These are phyloP conservation scores for Apis mellifera DNA, from an alignment of 1,140 invertebrate species.

Conservation along the genomic window Amel_HAv3.1 CM009943.2:3326501-3327000, in stretches of 20 bases:
- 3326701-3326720: no score
- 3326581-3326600: no score
- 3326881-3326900: no score
- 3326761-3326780: conserved; percentile 31
- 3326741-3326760: conserved; percentile 49
- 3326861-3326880: not conserved
- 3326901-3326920: no score
- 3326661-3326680: conserved; percentile 5
- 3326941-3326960: no score
- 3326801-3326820: conserved; percentile 20
- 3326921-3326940: no score
- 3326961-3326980: no score
- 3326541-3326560: conserved; percentile 4
- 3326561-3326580: not conserved
- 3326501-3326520: conserved; percentile 32
- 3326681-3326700: conserved; percentile 1
- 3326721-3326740: conserved; percentile 8
- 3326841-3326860: conserved; percentile 32
- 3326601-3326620: not conserved
- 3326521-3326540: not conserved
- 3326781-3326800: conserved; percentile 34
- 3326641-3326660: conserved; percentile 17
- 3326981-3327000: not conserved
- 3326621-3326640: no score
- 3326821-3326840: conserved; percentile 34